phyloP scores from a whole-genome alignment of 2,113 vertebrate genomes.

The Rhadina sibilatrix region DNA sequence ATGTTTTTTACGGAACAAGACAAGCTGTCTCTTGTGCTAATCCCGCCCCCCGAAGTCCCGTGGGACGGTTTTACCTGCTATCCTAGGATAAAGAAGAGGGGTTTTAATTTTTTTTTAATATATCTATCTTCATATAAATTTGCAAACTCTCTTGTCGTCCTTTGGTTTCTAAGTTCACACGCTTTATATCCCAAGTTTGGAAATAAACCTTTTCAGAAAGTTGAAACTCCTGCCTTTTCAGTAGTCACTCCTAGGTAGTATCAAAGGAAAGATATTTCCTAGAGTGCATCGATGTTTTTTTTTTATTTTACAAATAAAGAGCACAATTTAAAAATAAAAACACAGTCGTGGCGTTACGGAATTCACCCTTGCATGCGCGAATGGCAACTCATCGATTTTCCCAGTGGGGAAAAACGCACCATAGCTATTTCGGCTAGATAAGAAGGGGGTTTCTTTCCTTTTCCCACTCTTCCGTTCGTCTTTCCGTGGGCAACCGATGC shows the following conservation, averaged over 20 bases:
- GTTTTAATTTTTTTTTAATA: fast-evolving
- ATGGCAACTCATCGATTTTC: not conserved
- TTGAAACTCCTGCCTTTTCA: not conserved
- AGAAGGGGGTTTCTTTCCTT: not conserved
- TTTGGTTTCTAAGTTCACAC: not conserved
- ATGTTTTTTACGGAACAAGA: not conserved
- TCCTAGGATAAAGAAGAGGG: not conserved
- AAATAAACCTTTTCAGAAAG: conserved; percentile 30
- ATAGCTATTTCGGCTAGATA: not conserved
- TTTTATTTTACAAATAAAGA: conserved; percentile 13
- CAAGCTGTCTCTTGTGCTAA: not conserved
- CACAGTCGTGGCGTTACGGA: not conserved
- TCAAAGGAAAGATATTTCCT: not conserved
- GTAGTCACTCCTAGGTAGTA: not conserved
- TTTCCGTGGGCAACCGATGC: not conserved
- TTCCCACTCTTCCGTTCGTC: not conserved
- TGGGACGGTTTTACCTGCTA: not conserved
- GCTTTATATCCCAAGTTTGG: not conserved
- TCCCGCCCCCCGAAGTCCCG: not conserved
- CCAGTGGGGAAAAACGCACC: fast-evolving
- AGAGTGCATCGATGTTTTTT: not conserved
- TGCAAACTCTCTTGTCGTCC: not conserved
- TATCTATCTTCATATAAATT: not conserved
- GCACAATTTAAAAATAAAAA: not conserved
- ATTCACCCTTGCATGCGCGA: not conserved